Conservation (phyloP, 2,888 invertebrate genomes). For the Acrocera orbiculus region DNA sequence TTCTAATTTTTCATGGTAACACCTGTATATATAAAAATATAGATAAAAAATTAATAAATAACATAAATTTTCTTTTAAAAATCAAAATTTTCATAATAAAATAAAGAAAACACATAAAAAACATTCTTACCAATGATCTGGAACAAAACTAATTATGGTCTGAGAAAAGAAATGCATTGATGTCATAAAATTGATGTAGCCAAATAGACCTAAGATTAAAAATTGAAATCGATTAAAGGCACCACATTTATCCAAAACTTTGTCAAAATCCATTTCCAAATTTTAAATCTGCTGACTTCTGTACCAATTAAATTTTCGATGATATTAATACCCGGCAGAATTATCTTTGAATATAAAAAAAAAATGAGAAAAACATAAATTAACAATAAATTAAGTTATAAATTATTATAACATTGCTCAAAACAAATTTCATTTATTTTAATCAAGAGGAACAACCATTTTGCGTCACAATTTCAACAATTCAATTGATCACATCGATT, state of each 20-base stretch:
- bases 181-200: constrained; percentile 36
- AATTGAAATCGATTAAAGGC: constrained; percentile 38
- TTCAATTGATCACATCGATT: no score
- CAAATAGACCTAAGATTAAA: constrained; percentile 36
- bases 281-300: no score
- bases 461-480: no score
- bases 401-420: no score
- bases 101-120: no score
- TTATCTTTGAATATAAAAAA: no score
- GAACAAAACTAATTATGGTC: constrained; percentile 39
- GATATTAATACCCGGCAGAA: no score
- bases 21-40: constrained; percentile 14
- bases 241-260: constrained; percentile 36
- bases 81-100: background rate
- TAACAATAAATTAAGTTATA: no score
- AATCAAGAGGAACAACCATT: no score
- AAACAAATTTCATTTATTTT: no score
- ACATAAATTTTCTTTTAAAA: background rate
- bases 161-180: constrained; percentile 43
- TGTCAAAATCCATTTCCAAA: constrained; percentile 38
- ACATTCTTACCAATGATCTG: constrained; percentile 31
- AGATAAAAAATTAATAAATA: background rate
- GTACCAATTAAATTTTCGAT: no score
- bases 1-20: constrained; percentile 27
- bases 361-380: no score